Evolutionary conservation across 2,113 vertebrate species (phyloP), one percentile per base, ranked within the genome.

Genomic region (Sitta europaea): DNA sequence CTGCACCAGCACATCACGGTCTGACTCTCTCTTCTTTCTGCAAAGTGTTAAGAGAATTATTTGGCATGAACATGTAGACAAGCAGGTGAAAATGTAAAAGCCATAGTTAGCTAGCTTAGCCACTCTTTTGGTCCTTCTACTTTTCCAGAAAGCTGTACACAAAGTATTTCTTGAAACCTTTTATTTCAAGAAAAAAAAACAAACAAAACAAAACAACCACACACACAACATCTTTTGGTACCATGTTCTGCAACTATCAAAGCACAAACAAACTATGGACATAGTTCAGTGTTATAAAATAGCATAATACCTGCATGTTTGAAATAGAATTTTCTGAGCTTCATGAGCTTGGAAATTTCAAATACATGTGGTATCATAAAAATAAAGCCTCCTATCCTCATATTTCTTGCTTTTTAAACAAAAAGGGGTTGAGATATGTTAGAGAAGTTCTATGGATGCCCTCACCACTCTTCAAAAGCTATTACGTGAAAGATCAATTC

Each of bases 381-480:
- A 92, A 51, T 21, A 59, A 75, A 79, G 35, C 23, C 13, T 96
- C 67, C 42, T 29, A 77, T 72, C 54, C 36, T 78, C 79, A 24
- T 38, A 83, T 24, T 86, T 86, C 71, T 95, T 40, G 50, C 43
- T 87, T 97, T 96, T 96, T 88, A 58, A 91, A 61, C 35, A 50
- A 36, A 95, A 96, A 88, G 81, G 91, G 42, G n/a, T 71, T 71
- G 27, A 71, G n/a, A 91, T 74, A 93, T 61, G 48, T 88, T 27
- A 35, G 14, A 83, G 83, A 95, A 89, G 55, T 73, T 97, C 86
- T 92, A 68, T 83, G 68, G 17, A 92, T 77, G 63, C 33, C 55
- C 86, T 97, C 94, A 90, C 57, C 63, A 83, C 89, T 96, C 63
- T 88, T 70, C 83, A 96, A 90, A 94, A 94, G 84, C 67, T 96